Evolutionary conservation across 2,113 vertebrate species (phyloP), one percentile per base, ranked within the genome.

Genomic region (Ailuropoda melanoleuca): DNA sequence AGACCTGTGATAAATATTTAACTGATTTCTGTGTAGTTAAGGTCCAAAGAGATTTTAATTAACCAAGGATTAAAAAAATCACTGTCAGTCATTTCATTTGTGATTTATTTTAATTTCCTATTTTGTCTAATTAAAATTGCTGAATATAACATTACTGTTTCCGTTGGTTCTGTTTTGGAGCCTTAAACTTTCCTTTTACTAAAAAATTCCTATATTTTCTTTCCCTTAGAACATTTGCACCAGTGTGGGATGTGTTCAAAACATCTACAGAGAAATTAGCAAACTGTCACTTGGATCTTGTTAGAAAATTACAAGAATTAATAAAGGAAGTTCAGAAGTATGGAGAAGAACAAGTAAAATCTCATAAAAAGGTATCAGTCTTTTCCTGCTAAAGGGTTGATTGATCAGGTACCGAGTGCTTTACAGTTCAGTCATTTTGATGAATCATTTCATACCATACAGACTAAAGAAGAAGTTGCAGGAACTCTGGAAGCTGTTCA

Each of bases 251-350:
- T 86, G 99, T 99, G 88, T 99, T 99, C 98, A 99, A 99, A 99
- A 99, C 98, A 50, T 99, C 99, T 58, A 99, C 99, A 39, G 99
- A 99, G 98, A 99, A 99, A 98, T 98, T 99, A 98, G 99, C 99
- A 97, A 98, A 98, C 86, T 99, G 99, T 98, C 99, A 99, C 98
- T 99, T 99, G 99, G 99, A 99, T 95, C 99, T 99, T 50, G 99
- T 99, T 97, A 99, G 99, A 97, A 99, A 99, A 97, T 99, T 99
- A 80, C 99, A 99, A 96, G 99, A 99, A 31, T 99, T 99, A 95
- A 99, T 99, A 98, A 99, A 99, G 97, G 99, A 99, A 98, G 99
- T 99, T 93, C 99, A 99, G 96, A 99, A 99, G 92, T 99, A 99
- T 90, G 99, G 99, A 95, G 99, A 99, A 88, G 99, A 99, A 90